phyloP scores from a whole-genome alignment of 2,888 invertebrate species.

The Gnatocerus cornutus region DNA sequence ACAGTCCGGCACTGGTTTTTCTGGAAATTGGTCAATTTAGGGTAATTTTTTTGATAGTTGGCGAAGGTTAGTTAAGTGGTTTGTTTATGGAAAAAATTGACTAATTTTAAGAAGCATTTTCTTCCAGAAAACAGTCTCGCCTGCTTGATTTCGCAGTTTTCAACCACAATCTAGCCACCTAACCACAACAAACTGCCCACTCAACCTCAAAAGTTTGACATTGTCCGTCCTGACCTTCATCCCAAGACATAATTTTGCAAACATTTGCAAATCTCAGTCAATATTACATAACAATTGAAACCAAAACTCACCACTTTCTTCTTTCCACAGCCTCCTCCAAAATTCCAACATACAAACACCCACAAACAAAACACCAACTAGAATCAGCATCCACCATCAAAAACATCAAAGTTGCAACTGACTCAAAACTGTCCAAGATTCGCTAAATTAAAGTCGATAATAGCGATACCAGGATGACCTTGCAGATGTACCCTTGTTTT shows the following conservation, averaged over 20 bases:
- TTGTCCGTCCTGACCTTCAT: slow-evolving; percentile 14
- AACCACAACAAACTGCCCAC: not conserved
- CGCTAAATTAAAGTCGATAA: slow-evolving; percentile 1
- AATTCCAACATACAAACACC: not conserved
- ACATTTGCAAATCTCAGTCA: not conserved
- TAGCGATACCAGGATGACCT: slow-evolving; percentile 14
- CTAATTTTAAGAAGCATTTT: too few species aligned
- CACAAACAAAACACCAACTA: slow-evolving; percentile 3
- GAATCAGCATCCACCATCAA: slow-evolving; percentile 3
- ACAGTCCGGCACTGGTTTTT: slow-evolving; percentile 43
- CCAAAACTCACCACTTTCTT: slow-evolving; percentile 6
- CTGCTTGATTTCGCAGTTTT: not conserved
- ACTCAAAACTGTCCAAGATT: not conserved
- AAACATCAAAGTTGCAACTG: slow-evolving; percentile 9
- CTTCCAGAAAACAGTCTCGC: not conserved
- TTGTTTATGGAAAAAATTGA: too few species aligned
- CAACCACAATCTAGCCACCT: not conserved
- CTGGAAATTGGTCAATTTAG: slow-evolving; percentile 22
- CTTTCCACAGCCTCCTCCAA: slow-evolving; percentile 7
- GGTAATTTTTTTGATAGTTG: not conserved
- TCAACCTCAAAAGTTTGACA: slow-evolving; percentile 4
- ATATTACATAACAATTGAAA: slow-evolving; percentile 8
- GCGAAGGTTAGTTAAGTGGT: not conserved
- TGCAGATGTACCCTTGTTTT: slow-evolving; percentile 19
- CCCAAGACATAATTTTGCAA: not conserved